Evolutionary conservation across 2,797 vertebrate genomes (phyloP).

Genomic region (Chelonia mydas): DNA sequence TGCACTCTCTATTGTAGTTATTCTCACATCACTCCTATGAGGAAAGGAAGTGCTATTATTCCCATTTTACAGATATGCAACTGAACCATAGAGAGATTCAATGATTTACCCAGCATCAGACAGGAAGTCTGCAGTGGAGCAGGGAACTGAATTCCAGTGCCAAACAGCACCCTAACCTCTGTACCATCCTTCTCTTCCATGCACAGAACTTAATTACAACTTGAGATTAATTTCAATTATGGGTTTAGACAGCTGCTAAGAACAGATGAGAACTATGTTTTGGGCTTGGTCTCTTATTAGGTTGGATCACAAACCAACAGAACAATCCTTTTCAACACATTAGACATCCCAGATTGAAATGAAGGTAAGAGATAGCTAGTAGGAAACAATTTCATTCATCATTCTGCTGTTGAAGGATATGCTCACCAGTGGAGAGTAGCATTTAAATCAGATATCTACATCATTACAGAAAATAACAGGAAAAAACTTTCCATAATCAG

Average conservation of each 20-base stretch:
- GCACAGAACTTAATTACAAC: background rate
- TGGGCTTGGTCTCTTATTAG: background rate
- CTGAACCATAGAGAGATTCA: background rate
- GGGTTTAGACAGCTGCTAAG: background rate
- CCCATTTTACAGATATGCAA: background rate
- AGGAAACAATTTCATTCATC: background rate
- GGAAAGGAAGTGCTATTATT: background rate
- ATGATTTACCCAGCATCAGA: background rate
- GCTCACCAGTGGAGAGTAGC: background rate
- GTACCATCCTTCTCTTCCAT: background rate
- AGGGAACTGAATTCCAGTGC: no score
- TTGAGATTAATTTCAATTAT: no score
- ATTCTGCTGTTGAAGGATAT: background rate
- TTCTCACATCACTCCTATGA: background rate
- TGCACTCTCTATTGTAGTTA: background rate
- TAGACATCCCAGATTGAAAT: background rate
- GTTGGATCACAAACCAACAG: background rate
- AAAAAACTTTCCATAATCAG: background rate
- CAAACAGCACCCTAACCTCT: background rate
- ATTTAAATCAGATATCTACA: background rate
- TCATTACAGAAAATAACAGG: background rate
- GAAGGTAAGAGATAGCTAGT: background rate
- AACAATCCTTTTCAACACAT: background rate
- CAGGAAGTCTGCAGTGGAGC: background rate
- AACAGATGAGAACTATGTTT: background rate